Base-by-base conservation (phyloP, 2,888 invertebrate genomes). In the Lissonota sp. region DNA sequence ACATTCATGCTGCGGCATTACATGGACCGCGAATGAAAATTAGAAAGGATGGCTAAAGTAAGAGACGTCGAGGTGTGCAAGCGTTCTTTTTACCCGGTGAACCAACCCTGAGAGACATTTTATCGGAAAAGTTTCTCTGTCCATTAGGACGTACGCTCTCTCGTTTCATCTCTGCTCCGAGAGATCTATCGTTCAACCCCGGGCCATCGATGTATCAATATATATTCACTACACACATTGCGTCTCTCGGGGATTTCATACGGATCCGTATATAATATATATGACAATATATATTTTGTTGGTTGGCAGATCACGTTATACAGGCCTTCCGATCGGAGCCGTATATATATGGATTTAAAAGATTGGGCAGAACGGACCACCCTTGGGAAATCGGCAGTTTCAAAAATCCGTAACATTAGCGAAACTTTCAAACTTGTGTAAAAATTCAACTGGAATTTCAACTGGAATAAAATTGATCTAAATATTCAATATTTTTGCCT, bases 41-140 rank as follows among this genome's bases (percentile, higher is more conserved):
- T 26, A 26, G 26, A 26, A 26, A 26, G 3, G 3, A 26, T 26
- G 26, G 26, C 26, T 26, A 49, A 49, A 46, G 12, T n/a, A 49
- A 49, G 49, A 10, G 12, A 49, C 49, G 12, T 49, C n/a, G 49
- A 49, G 10, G 49, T 10, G 49, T 26, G 26, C 12, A 12, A n/a
- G 5, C 49, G 49, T 10, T 49, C 12, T 49, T 49, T 49, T 49
- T 12, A n/a, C 49, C 5, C 49, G 49, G 12, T 49, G 12, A n/a
- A 5, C 49, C 49, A 10, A 10, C 10, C n/a, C 49, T 49, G n/a
- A 6, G 49, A 49, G 49, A 5, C 12, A 49, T 12, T 49, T 49
- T 49, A 49, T 49, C 49, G 49, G 49, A n/a, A 49, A 49, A 49
- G 49, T 49, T 49, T 12, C n/a, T n/a, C 12, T n/a, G 49, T 12